A percentile compares a stretch with the other conserved stretches of the same genome.
These are phyloP conservation scores for Amblyornis subalaris DNA, from an alignment of 2,113 vertebrate species.

Conservation along the genomic window DNA sequence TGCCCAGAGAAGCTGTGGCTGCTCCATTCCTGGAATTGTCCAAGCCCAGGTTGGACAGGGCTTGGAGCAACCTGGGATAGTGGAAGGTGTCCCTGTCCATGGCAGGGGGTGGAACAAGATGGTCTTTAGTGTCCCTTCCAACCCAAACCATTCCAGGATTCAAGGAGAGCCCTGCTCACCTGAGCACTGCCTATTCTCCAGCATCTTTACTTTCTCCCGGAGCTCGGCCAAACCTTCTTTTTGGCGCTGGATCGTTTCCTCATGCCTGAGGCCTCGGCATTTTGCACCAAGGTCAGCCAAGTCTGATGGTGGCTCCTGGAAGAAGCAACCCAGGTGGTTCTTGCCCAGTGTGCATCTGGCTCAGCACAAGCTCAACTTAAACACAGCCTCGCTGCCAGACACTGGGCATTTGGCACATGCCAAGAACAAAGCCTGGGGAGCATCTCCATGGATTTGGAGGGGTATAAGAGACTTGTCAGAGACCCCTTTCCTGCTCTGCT, in stretches of 20 bases:
- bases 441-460: rapidly evolving
- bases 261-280: constrained; percentile 71
- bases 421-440: background rate
- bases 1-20: background rate
- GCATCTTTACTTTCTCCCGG: constrained; percentile 47
- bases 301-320: constrained; percentile 29
- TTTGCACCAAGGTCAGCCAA: constrained; percentile 55
- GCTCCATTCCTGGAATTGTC: background rate
- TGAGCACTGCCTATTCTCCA: constrained; percentile 49
- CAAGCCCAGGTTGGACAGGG: rapidly evolving
- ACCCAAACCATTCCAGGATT: background rate
- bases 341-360: background rate
- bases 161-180: background rate
- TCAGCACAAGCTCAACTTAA: background rate
- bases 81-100: background rate
- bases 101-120: background rate
- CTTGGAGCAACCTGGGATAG: background rate
- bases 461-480: rapidly evolving
- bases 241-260: constrained; percentile 72
- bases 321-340: background rate
- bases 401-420: rapidly evolving
- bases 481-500: background rate
- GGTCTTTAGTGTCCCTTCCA: background rate
- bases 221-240: constrained; percentile 71
- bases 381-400: background rate